These are phyloP conservation scores for Greenwoodochromis staneri DNA, from an alignment of 2,113 vertebrate genomes.

Conservation along the genomic window DNA sequence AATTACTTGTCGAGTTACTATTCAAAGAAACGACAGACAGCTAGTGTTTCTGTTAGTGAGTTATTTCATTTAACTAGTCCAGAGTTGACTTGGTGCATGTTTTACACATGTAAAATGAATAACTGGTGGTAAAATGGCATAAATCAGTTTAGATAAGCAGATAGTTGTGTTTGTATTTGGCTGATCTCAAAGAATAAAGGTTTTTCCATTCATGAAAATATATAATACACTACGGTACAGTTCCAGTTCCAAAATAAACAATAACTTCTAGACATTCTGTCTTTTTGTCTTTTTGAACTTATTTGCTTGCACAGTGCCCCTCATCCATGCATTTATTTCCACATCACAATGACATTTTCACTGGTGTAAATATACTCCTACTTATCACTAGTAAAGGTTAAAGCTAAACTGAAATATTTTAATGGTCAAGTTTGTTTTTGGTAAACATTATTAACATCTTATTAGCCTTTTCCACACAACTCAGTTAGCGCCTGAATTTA, in stretches of 20 bases:
- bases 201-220: not conserved
- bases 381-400: not conserved
- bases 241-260: slow-evolving; percentile 36
- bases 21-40: not conserved
- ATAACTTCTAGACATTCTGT: not conserved
- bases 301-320: not conserved
- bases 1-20: not conserved
- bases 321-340: not conserved
- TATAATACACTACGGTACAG: not conserved
- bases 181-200: not conserved
- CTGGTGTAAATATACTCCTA: not conserved
- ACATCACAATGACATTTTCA: not conserved
- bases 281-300: not conserved
- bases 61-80: not conserved
- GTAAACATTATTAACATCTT: not conserved
- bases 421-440: not conserved
- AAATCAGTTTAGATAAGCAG: not conserved
- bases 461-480: not conserved
- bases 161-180: not conserved
- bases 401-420: not conserved
- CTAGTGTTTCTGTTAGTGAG: not conserved
- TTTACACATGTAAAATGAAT: not conserved
- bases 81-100: not conserved
- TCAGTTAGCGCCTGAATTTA: not conserved
- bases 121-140: not conserved